phyloP scores from a whole-genome alignment of 2,797 vertebrate species.

The Lepilemur septentrionalis region DNA sequence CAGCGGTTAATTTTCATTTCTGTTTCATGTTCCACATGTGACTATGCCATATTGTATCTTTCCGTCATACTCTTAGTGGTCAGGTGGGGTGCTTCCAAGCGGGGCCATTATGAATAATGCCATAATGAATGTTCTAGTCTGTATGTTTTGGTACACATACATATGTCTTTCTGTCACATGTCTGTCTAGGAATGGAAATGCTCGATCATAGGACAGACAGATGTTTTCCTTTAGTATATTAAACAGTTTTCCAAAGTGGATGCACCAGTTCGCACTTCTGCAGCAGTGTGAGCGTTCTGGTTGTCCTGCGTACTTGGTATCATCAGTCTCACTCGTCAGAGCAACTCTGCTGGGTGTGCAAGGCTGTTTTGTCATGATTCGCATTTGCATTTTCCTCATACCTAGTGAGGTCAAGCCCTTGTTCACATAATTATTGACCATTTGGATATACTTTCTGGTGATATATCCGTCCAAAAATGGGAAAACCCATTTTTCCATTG shows the following conservation, averaged over 20 bases:
- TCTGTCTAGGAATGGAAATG: not conserved
- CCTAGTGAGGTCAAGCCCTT: not conserved
- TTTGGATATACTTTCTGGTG: not conserved
- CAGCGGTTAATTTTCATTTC: not conserved
- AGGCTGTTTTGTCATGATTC: not conserved
- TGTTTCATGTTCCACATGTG: not conserved
- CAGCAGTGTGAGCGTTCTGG: not conserved
- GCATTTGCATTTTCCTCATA: not conserved
- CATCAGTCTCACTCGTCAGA: not conserved
- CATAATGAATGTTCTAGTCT: not conserved
- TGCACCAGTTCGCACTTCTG: not conserved
- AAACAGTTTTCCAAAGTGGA: not conserved
- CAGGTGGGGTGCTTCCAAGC: not conserved
- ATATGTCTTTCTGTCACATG: not conserved
- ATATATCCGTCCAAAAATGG: not conserved
- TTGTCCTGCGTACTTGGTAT: not conserved
- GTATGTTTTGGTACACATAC: not conserved
- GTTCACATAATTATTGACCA: not conserved
- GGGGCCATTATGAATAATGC: not conserved
- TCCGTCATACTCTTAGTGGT: not conserved
- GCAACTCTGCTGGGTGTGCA: not conserved
- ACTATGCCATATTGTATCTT: too few relatives aligned
- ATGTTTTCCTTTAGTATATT: not conserved
- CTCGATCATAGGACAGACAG: not conserved
- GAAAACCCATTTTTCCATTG: not conserved